Percentiles rank a stretch among this genome's conserved stretches.
Conservation (phyloP, 2,888 invertebrate species). For the Folsomia candida region DNA sequence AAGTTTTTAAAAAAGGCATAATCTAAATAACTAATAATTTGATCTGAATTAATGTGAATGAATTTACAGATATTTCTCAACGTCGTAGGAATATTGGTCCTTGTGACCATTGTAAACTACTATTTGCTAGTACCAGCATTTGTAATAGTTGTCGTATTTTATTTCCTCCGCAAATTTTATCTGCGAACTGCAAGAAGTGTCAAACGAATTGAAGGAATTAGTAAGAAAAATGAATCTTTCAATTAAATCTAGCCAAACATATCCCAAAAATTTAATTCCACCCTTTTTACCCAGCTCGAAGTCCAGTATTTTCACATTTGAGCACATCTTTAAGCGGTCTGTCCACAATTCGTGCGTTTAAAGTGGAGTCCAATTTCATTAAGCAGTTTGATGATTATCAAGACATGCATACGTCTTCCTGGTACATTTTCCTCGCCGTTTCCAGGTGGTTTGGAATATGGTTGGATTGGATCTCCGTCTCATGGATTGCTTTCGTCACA, state of each 20-base stretch:
- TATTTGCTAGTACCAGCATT: conserved; percentile 62
- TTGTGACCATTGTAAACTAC: conserved; percentile 56
- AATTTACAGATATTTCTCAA: conserved; percentile 63
- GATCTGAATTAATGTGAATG: conserved; percentile 36
- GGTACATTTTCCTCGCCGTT: conserved; percentile 83
- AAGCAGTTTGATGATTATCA: conserved; percentile 71
- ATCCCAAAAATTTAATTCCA: background rate
- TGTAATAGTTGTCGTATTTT: conserved; percentile 70
- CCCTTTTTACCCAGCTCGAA: conserved; percentile 76
- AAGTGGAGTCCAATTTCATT: conserved; percentile 72
- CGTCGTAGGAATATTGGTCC: conserved; percentile 57
- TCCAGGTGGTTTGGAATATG: conserved; percentile 91
- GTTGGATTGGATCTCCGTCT: conserved; percentile 81
- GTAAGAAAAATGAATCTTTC: too few species aligned
- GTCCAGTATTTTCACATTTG: conserved; percentile 92
- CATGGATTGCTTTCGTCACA: conserved; percentile 82
- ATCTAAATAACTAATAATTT: too few species aligned
- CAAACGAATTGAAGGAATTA: conserved; percentile 59
- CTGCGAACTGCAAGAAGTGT: conserved; percentile 75
- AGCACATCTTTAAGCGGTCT: conserved; percentile 85
- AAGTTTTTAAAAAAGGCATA: too few species aligned
- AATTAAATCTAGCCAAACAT: background rate
- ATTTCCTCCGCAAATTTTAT: conserved; percentile 71
- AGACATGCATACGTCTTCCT: conserved; percentile 83
- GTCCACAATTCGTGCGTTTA: conserved; percentile 85